Evolutionary conservation across 2,113 vertebrate species (phyloP), one percentile per base, ranked within the genome.

Genomic region (Laticauda laticaudata): DNA sequence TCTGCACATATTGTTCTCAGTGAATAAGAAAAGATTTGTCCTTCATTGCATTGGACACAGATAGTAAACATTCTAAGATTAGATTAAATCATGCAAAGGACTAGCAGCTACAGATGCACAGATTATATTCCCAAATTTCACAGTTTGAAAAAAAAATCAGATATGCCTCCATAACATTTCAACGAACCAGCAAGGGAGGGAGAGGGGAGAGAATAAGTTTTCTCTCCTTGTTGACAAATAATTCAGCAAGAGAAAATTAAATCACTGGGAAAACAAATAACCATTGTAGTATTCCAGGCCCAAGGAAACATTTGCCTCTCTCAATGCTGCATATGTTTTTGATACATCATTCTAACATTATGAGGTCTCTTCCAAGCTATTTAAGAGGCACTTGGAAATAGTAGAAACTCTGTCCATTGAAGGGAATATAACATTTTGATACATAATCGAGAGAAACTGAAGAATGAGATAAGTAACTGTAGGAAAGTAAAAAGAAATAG

Each of bases 21-120:
- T 1, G 53, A 64, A 88, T 18, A 6, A 53, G 89, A 87, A 91
- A 64, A 92, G 93, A 61, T 93, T 1, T 24, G 95, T 51, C 92
- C 93, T 95, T 93, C 20, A 0, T 87, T 92, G 23, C 0, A 1
- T 93, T 95, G 96, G 96, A 96, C 95, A 94, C 95, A 15, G 12
- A 24, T 91, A 81, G 87, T 96, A 94, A 92, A 95, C 96, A 90
- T 97, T 97, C 97, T 98, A 97, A 98, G 97, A 97, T 98, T 97
- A 98, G 97, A 97, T 98, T 97, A 98, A 97, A 96, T 95, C 92
- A 93, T 94, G 94, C 92, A 93, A 94, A 0, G 94, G 94, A 94
- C 87, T 75, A 95, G 94, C 96, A 97, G 96, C 97, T 97, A 96
- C 87, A 93, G 85, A 26, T 95, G 96, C 94, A 97, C 96, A 3